These are phyloP conservation scores for Pseudococcus viburni DNA, from an alignment of 2,888 invertebrate species.

Conservation along the genomic window DNA sequence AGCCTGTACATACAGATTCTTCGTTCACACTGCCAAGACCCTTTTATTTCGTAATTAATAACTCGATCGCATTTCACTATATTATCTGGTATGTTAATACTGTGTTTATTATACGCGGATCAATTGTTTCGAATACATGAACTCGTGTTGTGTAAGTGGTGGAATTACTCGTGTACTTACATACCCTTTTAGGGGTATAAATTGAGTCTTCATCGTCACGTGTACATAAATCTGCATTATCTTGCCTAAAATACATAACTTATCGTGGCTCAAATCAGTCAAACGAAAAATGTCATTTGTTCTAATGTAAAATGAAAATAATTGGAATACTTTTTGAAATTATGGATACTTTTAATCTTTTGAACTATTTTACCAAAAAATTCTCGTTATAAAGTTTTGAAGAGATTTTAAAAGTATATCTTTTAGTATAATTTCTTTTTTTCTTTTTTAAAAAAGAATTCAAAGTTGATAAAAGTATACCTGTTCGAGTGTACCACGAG, in stretches of 20 bases:
- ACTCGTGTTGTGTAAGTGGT: too few relatives aligned
- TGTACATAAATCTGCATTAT: neutral
- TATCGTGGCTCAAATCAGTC: neutral
- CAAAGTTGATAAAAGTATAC: neutral
- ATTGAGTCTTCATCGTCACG: neutral
- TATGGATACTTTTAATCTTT: neutral
- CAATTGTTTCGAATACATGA: neutral
- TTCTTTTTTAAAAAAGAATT: neutral
- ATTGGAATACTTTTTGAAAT: neutral
- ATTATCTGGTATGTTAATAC: slow-evolving; percentile 9
- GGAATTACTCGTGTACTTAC: neutral
- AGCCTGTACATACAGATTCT: slow-evolving; percentile 27
- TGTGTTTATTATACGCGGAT: neutral
- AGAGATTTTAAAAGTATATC: neutral
- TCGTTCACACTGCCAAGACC: slow-evolving; percentile 43
- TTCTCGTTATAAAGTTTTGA: neutral
- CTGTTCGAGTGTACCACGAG: neutral
- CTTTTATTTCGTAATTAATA: slow-evolving; percentile 43
- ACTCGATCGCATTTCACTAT: slow-evolving; percentile 23
- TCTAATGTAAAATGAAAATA: neutral
- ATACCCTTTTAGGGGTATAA: neutral
- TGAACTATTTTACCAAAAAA: neutral
- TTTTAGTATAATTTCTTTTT: neutral
- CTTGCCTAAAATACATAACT: too few relatives aligned
- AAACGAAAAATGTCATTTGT: neutral